These are phyloP conservation scores for Tamandua tetradactyla DNA, from an alignment of 2,797 vertebrate species.

Conservation along the genomic window DNA sequence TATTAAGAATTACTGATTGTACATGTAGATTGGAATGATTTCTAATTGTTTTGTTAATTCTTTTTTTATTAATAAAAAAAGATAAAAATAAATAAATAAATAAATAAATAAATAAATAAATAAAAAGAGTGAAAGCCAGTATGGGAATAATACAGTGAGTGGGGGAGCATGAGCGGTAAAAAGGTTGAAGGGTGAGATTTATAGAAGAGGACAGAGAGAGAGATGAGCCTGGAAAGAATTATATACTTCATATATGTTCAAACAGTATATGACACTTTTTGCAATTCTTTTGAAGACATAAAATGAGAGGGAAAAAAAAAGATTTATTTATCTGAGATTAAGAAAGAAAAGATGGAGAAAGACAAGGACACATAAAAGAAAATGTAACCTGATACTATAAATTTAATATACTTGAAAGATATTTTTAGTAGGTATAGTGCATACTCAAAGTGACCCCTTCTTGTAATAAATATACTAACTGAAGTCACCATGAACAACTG, in stretches of 20 bases:
- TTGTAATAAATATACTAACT: conserved; percentile 13
- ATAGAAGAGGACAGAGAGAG: not conserved
- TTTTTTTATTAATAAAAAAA: no score
- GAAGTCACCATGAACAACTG: not conserved
- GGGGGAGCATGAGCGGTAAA: not conserved
- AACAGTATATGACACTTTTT: not conserved
- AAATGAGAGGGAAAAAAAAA: not conserved
- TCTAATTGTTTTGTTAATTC: no score
- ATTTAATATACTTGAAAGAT: not conserved
- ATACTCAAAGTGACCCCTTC: not conserved
- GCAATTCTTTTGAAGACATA: not conserved
- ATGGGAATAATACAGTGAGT: not conserved
- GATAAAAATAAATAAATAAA: no score
- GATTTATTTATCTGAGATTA: not conserved
- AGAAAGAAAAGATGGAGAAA: not conserved
- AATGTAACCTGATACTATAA: not conserved
- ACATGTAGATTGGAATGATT: no score
- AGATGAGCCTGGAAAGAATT: not conserved
- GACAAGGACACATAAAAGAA: conserved; percentile 24
- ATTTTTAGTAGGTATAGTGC: not conserved
- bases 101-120: no score
- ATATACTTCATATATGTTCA: no score
- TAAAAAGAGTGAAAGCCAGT: not conserved
- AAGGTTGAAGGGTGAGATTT: not conserved
- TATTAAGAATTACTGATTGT: no score